Evolutionary conservation across 23 tunicate species (phyloP).

Genomic region (Aplidium turbinatum): DNA sequence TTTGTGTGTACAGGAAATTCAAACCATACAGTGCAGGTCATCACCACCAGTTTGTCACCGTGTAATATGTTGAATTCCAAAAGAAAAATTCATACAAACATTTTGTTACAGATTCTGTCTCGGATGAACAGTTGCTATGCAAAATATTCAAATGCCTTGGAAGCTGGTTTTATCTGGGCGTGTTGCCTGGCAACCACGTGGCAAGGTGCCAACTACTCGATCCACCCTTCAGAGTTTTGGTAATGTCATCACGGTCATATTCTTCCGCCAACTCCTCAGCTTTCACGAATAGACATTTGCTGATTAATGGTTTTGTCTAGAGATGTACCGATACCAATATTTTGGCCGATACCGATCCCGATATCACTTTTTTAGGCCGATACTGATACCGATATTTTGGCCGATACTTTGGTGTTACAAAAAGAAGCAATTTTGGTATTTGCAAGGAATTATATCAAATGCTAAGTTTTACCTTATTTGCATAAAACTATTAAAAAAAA

Average conservation of each 20-base stretch:
- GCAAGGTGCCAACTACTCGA: constrained; percentile 83
- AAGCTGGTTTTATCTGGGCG: constrained; percentile 91
- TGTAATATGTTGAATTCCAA: neutral
- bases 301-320: too few species aligned
- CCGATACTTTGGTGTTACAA: too few species aligned
- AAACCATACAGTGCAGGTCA: neutral
- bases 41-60: neutral
- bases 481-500: too few species aligned
- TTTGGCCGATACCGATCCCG: too few species aligned
- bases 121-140: constrained; percentile 49
- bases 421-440: too few species aligned
- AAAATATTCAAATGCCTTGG: constrained; percentile 91
- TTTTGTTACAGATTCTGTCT: constrained; percentile 41
- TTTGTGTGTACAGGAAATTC: neutral
- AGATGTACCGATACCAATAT: too few species aligned
- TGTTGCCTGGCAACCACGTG: constrained; percentile 89
- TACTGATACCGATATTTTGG: too few species aligned
- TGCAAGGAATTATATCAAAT: too few species aligned
- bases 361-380: too few species aligned
- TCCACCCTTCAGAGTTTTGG: constrained; percentile 77
- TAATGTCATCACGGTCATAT: constrained; percentile 21
- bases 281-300: too few species aligned
- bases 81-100: neutral
- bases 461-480: too few species aligned
- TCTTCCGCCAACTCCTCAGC: too few species aligned